These are phyloP conservation scores for Falco berigora DNA, from an alignment of 2,797 vertebrate genomes.

Conservation along the genomic window DNA sequence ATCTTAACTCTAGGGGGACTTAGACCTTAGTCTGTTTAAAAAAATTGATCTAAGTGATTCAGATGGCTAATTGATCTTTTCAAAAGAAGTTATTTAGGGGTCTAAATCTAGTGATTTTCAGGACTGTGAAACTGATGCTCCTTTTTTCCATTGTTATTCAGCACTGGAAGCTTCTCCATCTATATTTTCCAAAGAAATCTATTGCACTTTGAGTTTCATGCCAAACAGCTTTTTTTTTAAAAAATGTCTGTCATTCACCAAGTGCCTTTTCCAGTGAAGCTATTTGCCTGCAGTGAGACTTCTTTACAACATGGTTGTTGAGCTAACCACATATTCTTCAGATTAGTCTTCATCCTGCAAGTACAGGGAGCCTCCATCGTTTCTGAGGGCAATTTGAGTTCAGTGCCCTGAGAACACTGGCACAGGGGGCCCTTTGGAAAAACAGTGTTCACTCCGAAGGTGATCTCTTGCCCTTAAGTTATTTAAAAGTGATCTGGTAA, in stretches of 20 bases:
- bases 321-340: not conserved
- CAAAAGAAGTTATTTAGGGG: not conserved
- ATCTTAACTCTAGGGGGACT: not conserved
- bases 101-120: not conserved
- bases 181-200: not conserved
- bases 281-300: not conserved
- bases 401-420: not conserved
- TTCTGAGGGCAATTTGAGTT: not conserved
- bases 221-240: not conserved
- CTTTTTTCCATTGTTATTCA: not conserved
- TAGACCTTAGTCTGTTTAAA: not conserved
- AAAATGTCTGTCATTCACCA: not conserved
- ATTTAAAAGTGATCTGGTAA: not conserved
- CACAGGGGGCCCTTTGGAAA: not conserved
- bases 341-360: not conserved
- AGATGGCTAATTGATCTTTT: not conserved
- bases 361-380: not conserved
- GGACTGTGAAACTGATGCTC: not conserved
- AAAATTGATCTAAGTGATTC: not conserved
- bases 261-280: not conserved
- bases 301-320: not conserved
- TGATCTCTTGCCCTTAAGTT: not conserved
- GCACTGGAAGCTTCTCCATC: not conserved
- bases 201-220: not conserved
- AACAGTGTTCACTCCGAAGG: not conserved